Base-by-base conservation (phyloP, 1,140 invertebrate species). In the Psilanteris sp. region DNA sequence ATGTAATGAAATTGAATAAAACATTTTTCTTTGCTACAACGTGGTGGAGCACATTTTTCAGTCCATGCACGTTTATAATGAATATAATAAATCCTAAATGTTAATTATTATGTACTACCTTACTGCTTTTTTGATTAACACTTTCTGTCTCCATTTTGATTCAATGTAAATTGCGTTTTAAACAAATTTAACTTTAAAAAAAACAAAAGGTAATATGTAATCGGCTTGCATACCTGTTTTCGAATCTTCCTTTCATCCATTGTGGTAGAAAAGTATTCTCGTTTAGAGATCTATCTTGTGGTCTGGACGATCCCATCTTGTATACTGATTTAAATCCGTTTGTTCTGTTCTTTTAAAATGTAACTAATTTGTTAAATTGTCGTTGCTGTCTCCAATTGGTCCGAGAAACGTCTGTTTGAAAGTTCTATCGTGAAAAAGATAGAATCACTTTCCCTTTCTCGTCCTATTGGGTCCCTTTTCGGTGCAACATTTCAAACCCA, bases 241-340 rank as follows among this genome's bases (percentile, higher is more conserved):
- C 83, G 18, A 87, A 84, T 85, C 83, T 90, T 41, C 83, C 87
- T 83, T 89, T 90, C 89, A 91, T 91, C 90, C 90, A 91, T 68
- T 90, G 89, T 0, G 90, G 90, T 27, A 91, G 80, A 44, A 90
- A 90, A 46, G 90, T 88, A 10, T n/a, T 89, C 70, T 88, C 85
- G 18, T 84, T 78, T 16, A 91, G 77, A 9, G 89, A 89, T 70
- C 88, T 82, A 50, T 90, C 90, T 52, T 85, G 76, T 15, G 81
- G 86, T 66, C 86, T 82, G 7, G 89, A 88, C 8, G 86, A 85
- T 13, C 82, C 85, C 87, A 89, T 89, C 52, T 52, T 78, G 3
- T 13, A 75, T 67, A 20, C 18, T 5, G 5, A 20, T 3, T n/a
- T n/a, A 1, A 31, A 36, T 26, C 8, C 8, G 24, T 26, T 52